Evolutionary conservation across 2,797 vertebrate species (phyloP).

Genomic region (Coreius guichenoti): DNA sequence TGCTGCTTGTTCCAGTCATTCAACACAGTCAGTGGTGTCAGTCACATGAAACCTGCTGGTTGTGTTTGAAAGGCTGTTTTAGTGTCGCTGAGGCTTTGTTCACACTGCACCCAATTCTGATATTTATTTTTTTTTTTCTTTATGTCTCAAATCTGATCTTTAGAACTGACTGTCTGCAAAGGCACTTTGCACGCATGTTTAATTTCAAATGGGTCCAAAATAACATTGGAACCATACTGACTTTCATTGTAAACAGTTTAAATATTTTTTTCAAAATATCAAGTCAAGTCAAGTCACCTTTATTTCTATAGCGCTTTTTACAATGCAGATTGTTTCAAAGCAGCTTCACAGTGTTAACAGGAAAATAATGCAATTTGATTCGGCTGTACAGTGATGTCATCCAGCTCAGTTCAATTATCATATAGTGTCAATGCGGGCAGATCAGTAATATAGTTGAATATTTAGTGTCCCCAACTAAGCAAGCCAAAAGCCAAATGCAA

Average conservation of each 20-base stretch:
- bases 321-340: too few species aligned
- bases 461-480: too few species aligned
- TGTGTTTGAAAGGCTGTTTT: slow-evolving; percentile 22
- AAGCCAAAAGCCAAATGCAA: too few species aligned
- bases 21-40: slow-evolving; percentile 27
- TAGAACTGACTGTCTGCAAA: not conserved
- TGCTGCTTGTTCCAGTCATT: slow-evolving; percentile 16
- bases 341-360: too few species aligned
- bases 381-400: too few species aligned
- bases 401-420: too few species aligned
- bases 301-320: too few species aligned
- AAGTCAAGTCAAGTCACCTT: too few species aligned
- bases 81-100: not conserved
- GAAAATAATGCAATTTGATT: too few species aligned
- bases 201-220: not conserved
- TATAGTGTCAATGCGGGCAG: too few species aligned
- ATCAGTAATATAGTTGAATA: too few species aligned
- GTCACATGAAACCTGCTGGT: not conserved
- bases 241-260: too few species aligned
- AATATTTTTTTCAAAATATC: not conserved
- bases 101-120: not conserved
- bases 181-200: not conserved
- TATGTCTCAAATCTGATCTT: not conserved
- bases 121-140: not conserved
- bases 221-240: not conserved